Conservation (phyloP, 1,140 invertebrate genomes). For the Pararge aegeria region DNA sequence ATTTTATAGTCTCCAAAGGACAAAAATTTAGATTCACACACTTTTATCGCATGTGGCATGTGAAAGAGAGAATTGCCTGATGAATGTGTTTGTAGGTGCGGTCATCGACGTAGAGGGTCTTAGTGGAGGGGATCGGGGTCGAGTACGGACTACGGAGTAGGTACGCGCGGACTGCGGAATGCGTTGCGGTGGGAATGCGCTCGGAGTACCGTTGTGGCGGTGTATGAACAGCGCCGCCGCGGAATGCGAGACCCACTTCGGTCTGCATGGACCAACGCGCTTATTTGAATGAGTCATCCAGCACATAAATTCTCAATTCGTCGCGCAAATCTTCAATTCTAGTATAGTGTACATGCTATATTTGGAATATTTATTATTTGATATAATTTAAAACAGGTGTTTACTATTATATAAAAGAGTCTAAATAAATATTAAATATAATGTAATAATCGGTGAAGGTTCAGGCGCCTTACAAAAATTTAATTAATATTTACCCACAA, state of each 20-base stretch:
- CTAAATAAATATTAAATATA: no score
- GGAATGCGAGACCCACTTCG: slow-evolving; percentile 76
- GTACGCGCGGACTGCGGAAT: slow-evolving; percentile 52
- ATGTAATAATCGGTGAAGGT: no score
- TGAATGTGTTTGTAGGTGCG: slow-evolving; percentile 36
- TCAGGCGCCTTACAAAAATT: no score
- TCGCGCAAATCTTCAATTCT: slow-evolving; percentile 17
- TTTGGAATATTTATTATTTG: no score
- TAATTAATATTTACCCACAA: no score
- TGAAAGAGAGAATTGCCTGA: slow-evolving; percentile 29
- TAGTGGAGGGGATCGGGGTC: slow-evolving; percentile 55
- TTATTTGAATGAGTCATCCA: slow-evolving; percentile 66
- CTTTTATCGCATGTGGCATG: slow-evolving; percentile 13
- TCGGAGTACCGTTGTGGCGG: slow-evolving; percentile 71
- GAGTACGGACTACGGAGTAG: slow-evolving; percentile 41
- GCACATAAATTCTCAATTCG: slow-evolving; percentile 38
- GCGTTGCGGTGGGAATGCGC: slow-evolving; percentile 72
- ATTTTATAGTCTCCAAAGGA: no score
- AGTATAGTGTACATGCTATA: background rate
- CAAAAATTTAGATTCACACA: no score
- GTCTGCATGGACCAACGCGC: slow-evolving; percentile 52
- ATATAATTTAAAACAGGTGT: no score
- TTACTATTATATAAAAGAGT: no score
- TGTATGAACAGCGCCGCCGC: slow-evolving; percentile 47
- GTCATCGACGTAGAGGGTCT: slow-evolving; percentile 40